Percentiles rank a stretch among this genome's conserved stretches.
These are phyloP conservation scores for Melieria crassipennis DNA, from an alignment of 2,888 invertebrate genomes.

Conservation along the genomic window DNA sequence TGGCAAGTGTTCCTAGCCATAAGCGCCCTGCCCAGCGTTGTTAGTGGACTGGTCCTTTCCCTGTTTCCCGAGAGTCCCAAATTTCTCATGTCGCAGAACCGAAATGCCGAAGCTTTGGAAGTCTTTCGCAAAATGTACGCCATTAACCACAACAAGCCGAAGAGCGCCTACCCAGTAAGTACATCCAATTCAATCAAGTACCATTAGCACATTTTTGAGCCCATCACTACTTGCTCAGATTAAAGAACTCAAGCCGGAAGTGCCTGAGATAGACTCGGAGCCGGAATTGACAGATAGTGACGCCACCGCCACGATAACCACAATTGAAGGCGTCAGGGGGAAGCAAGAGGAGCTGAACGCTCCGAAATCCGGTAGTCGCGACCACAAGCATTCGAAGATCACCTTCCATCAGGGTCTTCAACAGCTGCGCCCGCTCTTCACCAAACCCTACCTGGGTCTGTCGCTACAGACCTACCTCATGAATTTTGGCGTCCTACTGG, in stretches of 20 bases:
- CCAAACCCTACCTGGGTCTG: constrained; percentile 66
- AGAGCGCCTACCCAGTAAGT: constrained; percentile 43
- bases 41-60: constrained; percentile 68
- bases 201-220: too few relatives aligned
- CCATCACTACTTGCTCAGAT: constrained; percentile 28
- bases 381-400: constrained; percentile 7
- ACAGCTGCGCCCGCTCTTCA: constrained; percentile 32
- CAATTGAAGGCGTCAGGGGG: constrained; percentile 31
- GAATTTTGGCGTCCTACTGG: constrained; percentile 62
- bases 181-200: background rate
- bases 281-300: constrained; percentile 19
- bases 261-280: constrained; percentile 25
- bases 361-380: background rate
- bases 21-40: constrained; percentile 71
- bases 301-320: constrained; percentile 21
- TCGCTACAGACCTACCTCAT: constrained; percentile 37
- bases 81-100: constrained; percentile 49
- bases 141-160: constrained; percentile 72
- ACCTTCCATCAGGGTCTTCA: constrained; percentile 13
- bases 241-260: constrained; percentile 39
- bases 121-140: constrained; percentile 70
- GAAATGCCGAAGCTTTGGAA: constrained; percentile 47
- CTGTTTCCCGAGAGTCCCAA: constrained; percentile 67
- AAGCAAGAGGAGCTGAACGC: background rate
- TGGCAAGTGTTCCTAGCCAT: constrained; percentile 69